Evolutionary conservation across 92 coral and sea anemone species (phyloP).

Genomic region (Palythoa heliodiscus): DNA sequence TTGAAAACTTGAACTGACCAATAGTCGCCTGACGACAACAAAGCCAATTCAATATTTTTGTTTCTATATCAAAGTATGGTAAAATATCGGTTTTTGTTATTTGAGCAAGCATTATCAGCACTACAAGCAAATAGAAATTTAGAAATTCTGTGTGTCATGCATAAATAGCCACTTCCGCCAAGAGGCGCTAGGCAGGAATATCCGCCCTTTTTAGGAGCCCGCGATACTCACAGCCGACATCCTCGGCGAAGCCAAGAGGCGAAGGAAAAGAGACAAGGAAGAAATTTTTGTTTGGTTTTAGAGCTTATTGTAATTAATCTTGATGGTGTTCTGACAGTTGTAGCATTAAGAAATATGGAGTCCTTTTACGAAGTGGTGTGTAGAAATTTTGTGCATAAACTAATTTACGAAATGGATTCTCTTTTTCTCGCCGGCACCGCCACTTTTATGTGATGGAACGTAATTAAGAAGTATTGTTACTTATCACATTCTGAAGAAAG

Average conservation of each 20-base stretch:
- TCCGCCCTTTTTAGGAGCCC: conserved; percentile 29
- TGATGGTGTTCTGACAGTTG: conserved; percentile 40
- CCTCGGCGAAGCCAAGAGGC: background rate
- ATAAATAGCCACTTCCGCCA: conserved; percentile 9
- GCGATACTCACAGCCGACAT: conserved; percentile 35
- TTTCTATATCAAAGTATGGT: too few species aligned
- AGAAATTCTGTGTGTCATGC: too few species aligned
- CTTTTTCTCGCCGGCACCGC: conserved; percentile 9
- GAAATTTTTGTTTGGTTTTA: conserved; percentile 6
- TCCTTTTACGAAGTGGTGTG: conserved; percentile 89
- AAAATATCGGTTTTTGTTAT: too few species aligned
- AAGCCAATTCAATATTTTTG: too few species aligned
- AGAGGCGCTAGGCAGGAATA: background rate
- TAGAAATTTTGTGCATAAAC: conserved; percentile 26
- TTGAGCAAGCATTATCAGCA: too few species aligned
- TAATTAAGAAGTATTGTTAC: background rate
- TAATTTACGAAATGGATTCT: background rate
- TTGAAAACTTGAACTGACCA: too few species aligned
- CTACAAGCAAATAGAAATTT: too few species aligned
- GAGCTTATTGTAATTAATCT: background rate
- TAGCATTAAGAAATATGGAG: conserved; percentile 61
- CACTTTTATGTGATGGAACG: conserved; percentile 46
- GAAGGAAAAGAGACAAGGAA: background rate
- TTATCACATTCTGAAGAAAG: conserved; percentile 5
- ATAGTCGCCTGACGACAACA: too few species aligned